Conservation (phyloP, 2,888 invertebrate genomes). For the Ctena decussata region DNA sequence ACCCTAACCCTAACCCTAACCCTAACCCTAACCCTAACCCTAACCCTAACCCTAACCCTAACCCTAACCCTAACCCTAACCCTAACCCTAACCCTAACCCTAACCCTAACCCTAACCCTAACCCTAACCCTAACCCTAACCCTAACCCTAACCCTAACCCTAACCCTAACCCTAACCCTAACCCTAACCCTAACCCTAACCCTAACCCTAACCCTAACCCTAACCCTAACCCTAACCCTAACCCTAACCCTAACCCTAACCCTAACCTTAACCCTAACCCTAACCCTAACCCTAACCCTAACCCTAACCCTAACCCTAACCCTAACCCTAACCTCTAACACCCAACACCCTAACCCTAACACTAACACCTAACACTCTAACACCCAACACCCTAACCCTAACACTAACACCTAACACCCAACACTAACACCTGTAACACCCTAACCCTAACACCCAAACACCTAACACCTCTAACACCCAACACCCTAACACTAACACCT, state of each 20-base stretch:
- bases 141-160: slow-evolving; percentile 53
- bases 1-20: slow-evolving; percentile 53
- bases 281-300: slow-evolving; percentile 66
- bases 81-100: slow-evolving; percentile 60
- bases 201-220: slow-evolving; percentile 62
- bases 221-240: slow-evolving; percentile 66
- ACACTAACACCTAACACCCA: slow-evolving; percentile 29
- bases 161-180: slow-evolving; percentile 58
- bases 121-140: slow-evolving; percentile 52
- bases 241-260: slow-evolving; percentile 67
- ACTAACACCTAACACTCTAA: slow-evolving; percentile 41
- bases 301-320: slow-evolving; percentile 69
- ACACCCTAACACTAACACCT: slow-evolving; percentile 68
- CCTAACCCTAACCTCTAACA: slow-evolving; percentile 61
- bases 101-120: slow-evolving; percentile 52
- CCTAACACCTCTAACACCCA: too few species aligned
- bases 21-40: slow-evolving; percentile 60
- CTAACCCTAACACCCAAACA: slow-evolving; percentile 66
- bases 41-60: slow-evolving; percentile 63
- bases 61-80: slow-evolving; percentile 55
- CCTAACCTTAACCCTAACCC: slow-evolving; percentile 68
- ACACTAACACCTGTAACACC: too few species aligned
- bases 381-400: slow-evolving; percentile 27
- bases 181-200: slow-evolving; percentile 56
- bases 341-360: slow-evolving; percentile 54